Evolutionary conservation across 2,797 vertebrate genomes (phyloP).

Genomic region (Bucorvus abyssinicus): DNA sequence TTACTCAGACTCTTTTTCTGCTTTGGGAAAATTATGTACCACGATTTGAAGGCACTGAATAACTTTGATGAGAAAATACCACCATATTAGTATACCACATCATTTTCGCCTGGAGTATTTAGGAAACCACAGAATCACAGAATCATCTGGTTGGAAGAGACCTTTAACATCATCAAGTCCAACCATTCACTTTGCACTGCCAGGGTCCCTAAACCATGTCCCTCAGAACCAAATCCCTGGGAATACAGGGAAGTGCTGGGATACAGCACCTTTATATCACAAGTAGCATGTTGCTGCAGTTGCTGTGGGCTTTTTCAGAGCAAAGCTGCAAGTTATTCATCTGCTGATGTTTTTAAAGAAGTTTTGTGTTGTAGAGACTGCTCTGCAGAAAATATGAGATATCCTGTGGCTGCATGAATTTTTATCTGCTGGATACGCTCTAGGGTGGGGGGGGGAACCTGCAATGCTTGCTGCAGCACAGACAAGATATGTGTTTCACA

Average conservation of each 20-base stretch:
- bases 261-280: background rate
- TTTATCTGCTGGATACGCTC: background rate
- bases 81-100: background rate
- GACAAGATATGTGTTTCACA: background rate
- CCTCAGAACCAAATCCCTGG: background rate
- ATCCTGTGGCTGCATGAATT: background rate
- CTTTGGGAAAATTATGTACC: background rate
- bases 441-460: background rate
- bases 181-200: too few species aligned
- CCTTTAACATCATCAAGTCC: too few species aligned
- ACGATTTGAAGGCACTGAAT: background rate
- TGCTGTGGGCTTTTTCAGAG: background rate
- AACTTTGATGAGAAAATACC: background rate
- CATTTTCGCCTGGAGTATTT: background rate
- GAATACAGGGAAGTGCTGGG: background rate
- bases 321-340: background rate
- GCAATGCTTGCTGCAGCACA: background rate
- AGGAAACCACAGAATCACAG: background rate
- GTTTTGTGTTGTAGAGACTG: background rate
- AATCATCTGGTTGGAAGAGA: too few species aligned
- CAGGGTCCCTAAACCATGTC: too few species aligned
- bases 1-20: background rate
- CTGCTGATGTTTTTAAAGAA: background rate
- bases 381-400: background rate
- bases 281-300: fast-evolving